Base-by-base conservation (phyloP, 2,888 invertebrate genomes). In the Eulithis testata region DNA sequence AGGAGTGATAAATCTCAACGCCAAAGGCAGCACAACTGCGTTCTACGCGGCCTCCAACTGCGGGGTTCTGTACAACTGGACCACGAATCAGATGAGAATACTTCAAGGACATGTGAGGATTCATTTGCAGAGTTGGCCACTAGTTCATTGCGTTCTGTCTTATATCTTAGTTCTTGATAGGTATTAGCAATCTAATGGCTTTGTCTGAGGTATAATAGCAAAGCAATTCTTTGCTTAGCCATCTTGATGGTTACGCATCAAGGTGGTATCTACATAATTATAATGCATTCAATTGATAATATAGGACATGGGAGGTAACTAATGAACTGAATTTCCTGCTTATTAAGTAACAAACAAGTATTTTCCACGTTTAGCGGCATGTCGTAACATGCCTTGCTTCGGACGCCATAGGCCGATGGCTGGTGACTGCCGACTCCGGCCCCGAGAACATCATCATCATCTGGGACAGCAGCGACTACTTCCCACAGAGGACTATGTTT, bases 101-200 rank as follows among this genome's bases (percentile, higher is more conserved):
- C 89, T 96, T 49, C 95, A 95, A 76, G 96, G 96, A 52, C 96
- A 96, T 79, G 96, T 96, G 78, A 93, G 94, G 36, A 2, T 47
- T 31, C 6, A 5, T 6, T 31, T 31, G 31, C 5, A 31, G 31
- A 31, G 31, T 31, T 31, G 31, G 31, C 6, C 31, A 31, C 31
- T 31, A 31, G 31, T 31, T 31, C 31, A 31, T 31, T 31, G 6
- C 31, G 31, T 5, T 21, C 21, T 21, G 21, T 5, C 31, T 31
- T 31, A 31, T 6, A 31, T 31, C 6, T 31, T 31, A 31, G 31
- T 31, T 31, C 31, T 31, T 3, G 1, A 31, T 31, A 31, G 31
- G 4, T 21, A 21, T 31, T 31, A 31, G 31, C 21, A 21, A 21
- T 21, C 21, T 21, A 21, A 31, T 5, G 31, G 31, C 6, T 31